Percentiles rank a stretch among this genome's conserved stretches.
Evolutionary conservation across 2,797 vertebrate species (phyloP).

Genomic region (Synaphobranchus kaupii): DNA sequence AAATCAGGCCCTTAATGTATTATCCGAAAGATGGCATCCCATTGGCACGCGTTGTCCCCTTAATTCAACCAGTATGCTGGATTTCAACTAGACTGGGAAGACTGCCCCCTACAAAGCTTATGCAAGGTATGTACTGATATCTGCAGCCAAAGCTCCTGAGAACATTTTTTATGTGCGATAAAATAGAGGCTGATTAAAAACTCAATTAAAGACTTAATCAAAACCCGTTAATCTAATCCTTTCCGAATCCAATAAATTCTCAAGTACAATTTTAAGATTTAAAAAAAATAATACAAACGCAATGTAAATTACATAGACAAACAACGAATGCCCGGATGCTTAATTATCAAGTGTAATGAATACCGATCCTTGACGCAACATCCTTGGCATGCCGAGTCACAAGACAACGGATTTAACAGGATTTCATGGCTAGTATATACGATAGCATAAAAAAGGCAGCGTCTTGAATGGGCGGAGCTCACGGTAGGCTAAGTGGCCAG

Average conservation of each 20-base stretch:
- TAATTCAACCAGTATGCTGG: background rate
- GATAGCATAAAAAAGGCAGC: background rate
- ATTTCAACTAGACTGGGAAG: background rate
- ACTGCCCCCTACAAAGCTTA: background rate
- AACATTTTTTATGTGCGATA: background rate
- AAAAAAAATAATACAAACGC: constrained; percentile 26
- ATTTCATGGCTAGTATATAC: constrained; percentile 6
- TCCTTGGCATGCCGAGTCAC: constrained; percentile 24
- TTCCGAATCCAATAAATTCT: background rate
- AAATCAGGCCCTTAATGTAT: background rate
- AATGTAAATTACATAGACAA: constrained; percentile 19
- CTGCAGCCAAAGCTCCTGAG: background rate
- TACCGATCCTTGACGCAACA: background rate
- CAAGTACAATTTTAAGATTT: background rate
- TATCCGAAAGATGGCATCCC: background rate
- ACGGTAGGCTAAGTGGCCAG: background rate
- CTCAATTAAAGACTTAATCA: background rate
- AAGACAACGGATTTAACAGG: constrained; percentile 27
- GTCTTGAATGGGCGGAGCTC: background rate
- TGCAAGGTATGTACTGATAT: background rate
- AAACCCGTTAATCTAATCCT: background rate
- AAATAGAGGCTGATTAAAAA: background rate
- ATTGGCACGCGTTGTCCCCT: background rate
- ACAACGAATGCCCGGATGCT: background rate
- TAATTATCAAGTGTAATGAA: constrained; percentile 24